Percentiles rank a stretch among this genome's conserved stretches.
phyloP scores from a whole-genome alignment of 2,797 vertebrate genomes.

The Melanotaenia boesemani region DNA sequence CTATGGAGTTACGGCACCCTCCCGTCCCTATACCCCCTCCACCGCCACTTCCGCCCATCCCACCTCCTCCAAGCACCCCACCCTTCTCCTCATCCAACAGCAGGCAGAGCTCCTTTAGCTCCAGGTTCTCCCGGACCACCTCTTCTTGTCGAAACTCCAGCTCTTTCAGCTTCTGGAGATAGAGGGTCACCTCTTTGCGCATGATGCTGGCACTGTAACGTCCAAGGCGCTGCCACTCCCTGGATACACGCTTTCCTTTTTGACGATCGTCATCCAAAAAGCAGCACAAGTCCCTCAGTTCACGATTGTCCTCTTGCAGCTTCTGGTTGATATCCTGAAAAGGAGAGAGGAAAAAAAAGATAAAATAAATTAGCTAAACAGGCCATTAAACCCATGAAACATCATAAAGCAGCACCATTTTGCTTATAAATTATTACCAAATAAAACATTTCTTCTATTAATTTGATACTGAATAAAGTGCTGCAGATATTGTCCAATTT shows the following conservation, averaged over 20 bases:
- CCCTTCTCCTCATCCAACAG: conserved; percentile 94
- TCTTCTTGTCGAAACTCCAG: conserved; percentile 94
- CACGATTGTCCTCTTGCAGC: conserved; percentile 97
- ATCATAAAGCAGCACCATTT: conserved; percentile 17
- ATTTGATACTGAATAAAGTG: conserved; percentile 33
- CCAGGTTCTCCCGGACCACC: conserved; percentile 94
- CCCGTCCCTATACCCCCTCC: conserved; percentile 67
- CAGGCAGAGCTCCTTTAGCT: conserved; percentile 95
- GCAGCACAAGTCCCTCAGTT: conserved; percentile 95
- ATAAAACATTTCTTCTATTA: conserved; percentile 13
- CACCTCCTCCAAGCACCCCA: conserved; percentile 57
- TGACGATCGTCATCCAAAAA: conserved; percentile 97
- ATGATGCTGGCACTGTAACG: conserved; percentile 94
- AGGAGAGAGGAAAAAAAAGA: background rate
- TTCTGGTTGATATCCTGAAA: conserved; percentile 96
- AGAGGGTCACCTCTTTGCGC: conserved; percentile 97
- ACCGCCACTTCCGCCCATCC: conserved; percentile 45
- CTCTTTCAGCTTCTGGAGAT: conserved; percentile 95
- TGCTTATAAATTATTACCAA: conserved; percentile 32
- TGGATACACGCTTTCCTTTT: conserved; percentile 95
- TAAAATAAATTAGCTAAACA: conserved; percentile 3
- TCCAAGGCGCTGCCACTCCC: conserved; percentile 97
- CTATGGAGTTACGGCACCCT: conserved; percentile 93
- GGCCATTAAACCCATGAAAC: background rate
- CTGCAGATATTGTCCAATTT: conserved; percentile 36